These are phyloP conservation scores for Phrynocephalus guinanensis DNA, from an alignment of 2,797 vertebrate species.

Conservation along the genomic window DNA sequence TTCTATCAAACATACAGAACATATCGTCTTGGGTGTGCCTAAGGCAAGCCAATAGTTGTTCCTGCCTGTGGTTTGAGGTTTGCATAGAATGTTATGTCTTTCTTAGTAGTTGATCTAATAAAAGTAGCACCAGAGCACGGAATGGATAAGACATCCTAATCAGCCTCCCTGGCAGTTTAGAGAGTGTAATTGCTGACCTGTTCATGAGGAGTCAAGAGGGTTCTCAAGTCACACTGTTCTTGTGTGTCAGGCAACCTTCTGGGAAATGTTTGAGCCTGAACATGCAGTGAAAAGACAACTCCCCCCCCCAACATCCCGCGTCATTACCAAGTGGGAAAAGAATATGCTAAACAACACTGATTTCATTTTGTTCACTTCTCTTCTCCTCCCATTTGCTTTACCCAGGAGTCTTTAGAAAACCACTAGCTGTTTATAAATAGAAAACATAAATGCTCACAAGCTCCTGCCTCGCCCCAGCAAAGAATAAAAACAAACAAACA, in stretches of 20 bases:
- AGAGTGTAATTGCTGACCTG: slow-evolving; percentile 22
- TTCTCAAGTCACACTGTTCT: neutral
- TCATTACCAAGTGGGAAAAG: slow-evolving; percentile 24
- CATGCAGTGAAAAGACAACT: neutral
- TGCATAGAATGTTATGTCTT: too few relatives aligned
- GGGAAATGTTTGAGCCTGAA: slow-evolving; percentile 19
- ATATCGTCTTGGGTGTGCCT: slow-evolving; percentile 26
- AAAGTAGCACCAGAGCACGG: too few relatives aligned
- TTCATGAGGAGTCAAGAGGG: neutral
- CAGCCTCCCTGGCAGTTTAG: slow-evolving; percentile 1
- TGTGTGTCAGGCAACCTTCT: slow-evolving; percentile 16
- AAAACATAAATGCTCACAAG: neutral
- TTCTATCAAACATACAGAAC: slow-evolving; percentile 25
- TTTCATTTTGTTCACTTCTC: slow-evolving; percentile 53
- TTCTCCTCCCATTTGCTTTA: slow-evolving; percentile 50
- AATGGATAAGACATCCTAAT: too few relatives aligned
- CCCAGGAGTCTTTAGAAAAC: slow-evolving; percentile 33
- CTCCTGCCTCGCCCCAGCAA: rapidly evolving
- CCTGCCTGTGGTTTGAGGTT: slow-evolving; percentile 31
- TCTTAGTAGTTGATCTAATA: too few relatives aligned
- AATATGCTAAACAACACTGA: slow-evolving; percentile 18
- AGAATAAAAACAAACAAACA: neutral
- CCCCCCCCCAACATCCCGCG: neutral
- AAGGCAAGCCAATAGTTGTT: slow-evolving; percentile 54
- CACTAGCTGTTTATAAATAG: neutral